phyloP scores from a whole-genome alignment of 2,113 vertebrate genomes.

The Mobula birostris region DNA sequence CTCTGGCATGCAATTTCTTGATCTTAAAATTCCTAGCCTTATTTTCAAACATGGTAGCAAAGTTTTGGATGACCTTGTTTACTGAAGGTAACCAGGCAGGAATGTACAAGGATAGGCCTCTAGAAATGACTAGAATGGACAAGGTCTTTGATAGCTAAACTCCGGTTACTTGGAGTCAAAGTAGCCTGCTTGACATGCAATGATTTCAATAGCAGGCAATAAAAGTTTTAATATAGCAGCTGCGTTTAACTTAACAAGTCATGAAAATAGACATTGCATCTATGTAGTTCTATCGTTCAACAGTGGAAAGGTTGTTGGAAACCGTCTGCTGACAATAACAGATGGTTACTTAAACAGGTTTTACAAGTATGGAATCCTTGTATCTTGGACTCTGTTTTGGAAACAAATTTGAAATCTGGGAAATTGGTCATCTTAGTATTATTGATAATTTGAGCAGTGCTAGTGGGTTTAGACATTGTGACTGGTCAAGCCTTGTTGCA shows the following conservation, averaged over 20 bases:
- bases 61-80: no score
- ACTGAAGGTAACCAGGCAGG: no score
- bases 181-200: not conserved
- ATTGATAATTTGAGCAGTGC: not conserved
- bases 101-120: no score
- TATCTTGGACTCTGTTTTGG: not conserved
- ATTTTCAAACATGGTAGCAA: no score
- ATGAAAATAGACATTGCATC: conserved; percentile 13
- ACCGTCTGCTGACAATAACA: conserved; percentile 16
- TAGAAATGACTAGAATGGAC: no score
- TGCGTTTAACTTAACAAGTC: not conserved
- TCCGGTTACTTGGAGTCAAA: no score
- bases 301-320: not conserved
- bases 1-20: no score
- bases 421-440: not conserved
- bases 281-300: not conserved
- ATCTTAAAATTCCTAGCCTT: no score
- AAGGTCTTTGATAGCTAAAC: no score
- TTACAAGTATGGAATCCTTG: not conserved
- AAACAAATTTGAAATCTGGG: not conserved
- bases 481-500: not conserved
- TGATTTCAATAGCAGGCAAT: not conserved
- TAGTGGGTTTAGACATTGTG: not conserved
- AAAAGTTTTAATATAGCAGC: not conserved
- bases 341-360: not conserved